phyloP scores from a whole-genome alignment of 2,113 vertebrate genomes.

The Ondatra zibethicus region DNA sequence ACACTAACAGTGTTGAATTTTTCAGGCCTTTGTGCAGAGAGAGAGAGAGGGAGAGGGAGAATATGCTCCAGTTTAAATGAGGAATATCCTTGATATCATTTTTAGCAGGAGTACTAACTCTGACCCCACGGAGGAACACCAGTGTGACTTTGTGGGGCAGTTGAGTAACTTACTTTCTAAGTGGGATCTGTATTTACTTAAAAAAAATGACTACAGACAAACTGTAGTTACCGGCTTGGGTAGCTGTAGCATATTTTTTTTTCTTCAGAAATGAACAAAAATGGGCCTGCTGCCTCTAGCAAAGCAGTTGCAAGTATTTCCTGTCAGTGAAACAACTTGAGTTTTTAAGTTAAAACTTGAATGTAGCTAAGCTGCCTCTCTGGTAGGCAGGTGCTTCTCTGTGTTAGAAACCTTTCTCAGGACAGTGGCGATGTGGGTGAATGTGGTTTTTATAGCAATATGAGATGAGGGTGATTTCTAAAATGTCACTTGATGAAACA shows the following conservation, averaged over 20 bases:
- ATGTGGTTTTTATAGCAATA: neutral
- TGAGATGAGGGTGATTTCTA: neutral
- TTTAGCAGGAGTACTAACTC: neutral
- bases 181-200: neutral
- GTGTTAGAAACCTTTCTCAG: neutral
- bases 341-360: constrained; percentile 7
- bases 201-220: neutral
- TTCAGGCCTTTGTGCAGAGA: neutral
- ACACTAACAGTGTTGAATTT: rapidly evolving
- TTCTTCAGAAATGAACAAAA: neutral
- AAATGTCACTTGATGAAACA: neutral
- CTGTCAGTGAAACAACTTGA: neutral
- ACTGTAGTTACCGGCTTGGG: neutral
- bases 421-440: neutral
- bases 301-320: neutral
- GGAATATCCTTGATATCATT: neutral
- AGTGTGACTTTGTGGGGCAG: neutral
- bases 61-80: neutral
- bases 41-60: neutral
- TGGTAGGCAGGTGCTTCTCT: neutral
- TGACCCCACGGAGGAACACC: neutral
- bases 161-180: neutral
- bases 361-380: neutral
- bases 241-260: neutral
- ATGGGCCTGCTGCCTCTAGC: neutral